Conservation (phyloP, 2,113 vertebrate genomes). For the Dryoscopus gambensis region DNA sequence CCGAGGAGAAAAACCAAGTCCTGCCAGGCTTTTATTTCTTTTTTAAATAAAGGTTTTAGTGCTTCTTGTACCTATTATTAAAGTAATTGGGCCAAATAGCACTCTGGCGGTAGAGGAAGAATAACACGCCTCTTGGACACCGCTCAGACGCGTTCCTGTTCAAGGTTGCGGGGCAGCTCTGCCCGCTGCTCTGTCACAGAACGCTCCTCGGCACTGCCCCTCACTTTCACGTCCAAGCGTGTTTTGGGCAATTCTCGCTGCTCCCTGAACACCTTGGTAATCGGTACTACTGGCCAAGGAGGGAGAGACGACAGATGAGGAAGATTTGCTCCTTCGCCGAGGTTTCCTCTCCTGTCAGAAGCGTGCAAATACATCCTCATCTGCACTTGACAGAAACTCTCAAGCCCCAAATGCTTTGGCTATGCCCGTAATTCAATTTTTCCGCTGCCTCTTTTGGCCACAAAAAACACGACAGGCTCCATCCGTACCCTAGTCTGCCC, state of each 20-base stretch:
- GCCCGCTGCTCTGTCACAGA: not conserved
- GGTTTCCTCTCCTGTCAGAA: not conserved
- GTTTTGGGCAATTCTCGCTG: not conserved
- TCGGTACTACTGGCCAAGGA: not conserved
- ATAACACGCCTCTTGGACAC: not conserved
- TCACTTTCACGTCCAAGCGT: fast-evolving
- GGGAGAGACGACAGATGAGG: not conserved
- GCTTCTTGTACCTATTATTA: not conserved
- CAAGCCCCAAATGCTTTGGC: not conserved
- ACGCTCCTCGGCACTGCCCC: not conserved
- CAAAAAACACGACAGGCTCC: not conserved
- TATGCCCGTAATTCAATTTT: not conserved
- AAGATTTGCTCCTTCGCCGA: not conserved
- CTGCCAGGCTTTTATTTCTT: not conserved
- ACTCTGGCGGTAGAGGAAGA: not conserved
- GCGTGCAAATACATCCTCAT: not conserved
- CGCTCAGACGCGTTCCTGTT: not conserved
- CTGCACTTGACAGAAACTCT: not conserved
- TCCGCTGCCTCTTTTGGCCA: not conserved
- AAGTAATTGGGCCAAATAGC: not conserved
- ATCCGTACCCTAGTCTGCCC: not conserved
- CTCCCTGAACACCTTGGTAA: not conserved
- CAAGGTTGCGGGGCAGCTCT: not conserved
- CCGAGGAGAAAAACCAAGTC: not conserved
- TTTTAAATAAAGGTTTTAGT: not conserved